Evolutionary conservation across 2,797 vertebrate species (phyloP).

Genomic region (Rhynchonycteris naso): DNA sequence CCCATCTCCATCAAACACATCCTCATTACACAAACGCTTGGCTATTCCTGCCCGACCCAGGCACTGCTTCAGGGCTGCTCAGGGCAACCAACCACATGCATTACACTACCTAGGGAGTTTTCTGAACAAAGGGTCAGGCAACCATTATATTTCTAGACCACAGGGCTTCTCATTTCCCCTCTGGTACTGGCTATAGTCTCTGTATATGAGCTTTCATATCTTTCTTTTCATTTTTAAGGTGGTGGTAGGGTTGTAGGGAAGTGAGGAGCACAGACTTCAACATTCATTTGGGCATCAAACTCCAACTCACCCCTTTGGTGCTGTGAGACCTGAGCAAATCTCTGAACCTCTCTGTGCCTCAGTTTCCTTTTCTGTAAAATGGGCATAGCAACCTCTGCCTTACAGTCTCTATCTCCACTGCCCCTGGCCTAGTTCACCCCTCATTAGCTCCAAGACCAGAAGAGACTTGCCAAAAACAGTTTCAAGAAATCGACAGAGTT

Average conservation of each 20-base stretch:
- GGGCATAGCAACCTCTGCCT: background rate
- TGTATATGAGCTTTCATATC: background rate
- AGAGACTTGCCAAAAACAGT: conserved; percentile 73
- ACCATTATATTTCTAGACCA: background rate
- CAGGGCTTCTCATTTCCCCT: background rate
- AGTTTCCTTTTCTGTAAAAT: rapidly evolving
- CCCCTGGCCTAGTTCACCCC: background rate
- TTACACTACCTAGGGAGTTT: background rate
- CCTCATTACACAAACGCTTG: background rate
- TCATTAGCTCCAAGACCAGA: conserved; percentile 62
- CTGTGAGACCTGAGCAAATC: background rate
- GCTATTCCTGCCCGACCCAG: background rate
- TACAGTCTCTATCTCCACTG: background rate
- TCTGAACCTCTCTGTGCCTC: background rate
- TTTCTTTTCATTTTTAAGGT: background rate
- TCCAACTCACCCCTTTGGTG: background rate
- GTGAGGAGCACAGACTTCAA: background rate
- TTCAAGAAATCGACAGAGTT: conserved; percentile 73
- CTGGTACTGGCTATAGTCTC: background rate
- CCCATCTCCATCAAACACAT: background rate
- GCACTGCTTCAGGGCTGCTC: background rate
- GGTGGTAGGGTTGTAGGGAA: too few species aligned
- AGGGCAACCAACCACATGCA: background rate
- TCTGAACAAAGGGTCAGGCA: background rate
- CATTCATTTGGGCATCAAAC: background rate